Conservation (phyloP, 1,140 invertebrate species). For the Lepidotrigona ventralis region DNA sequence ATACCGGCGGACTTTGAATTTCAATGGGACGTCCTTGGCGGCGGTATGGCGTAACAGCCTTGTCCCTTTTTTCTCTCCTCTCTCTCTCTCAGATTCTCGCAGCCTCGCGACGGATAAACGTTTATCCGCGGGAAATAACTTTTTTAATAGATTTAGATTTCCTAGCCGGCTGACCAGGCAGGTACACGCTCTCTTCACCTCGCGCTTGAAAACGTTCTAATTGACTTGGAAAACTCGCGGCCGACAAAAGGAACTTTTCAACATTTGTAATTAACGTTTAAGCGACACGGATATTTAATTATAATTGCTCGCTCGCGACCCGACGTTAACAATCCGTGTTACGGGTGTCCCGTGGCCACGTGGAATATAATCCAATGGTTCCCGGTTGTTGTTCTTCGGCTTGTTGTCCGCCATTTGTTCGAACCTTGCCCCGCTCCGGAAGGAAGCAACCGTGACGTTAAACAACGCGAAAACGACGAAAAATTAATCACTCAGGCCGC, state of each 20-base stretch:
- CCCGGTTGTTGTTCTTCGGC: neutral
- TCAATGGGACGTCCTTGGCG: conserved; percentile 12
- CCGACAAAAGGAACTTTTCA: conserved; percentile 20
- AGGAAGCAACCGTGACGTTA: too few relatives aligned
- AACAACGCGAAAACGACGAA: neutral
- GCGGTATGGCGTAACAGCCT: neutral
- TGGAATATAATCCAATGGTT: conserved; percentile 7
- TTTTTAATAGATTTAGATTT: conserved; percentile 47
- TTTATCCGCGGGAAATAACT: conserved; percentile 49
- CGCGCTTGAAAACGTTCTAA: conserved; percentile 31
- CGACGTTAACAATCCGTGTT: neutral
- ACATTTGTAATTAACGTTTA: conserved; percentile 34
- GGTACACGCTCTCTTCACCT: neutral
- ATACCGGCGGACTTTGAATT: conserved; percentile 37
- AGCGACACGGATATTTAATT: conserved; percentile 31
- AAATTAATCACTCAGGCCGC: conserved; percentile 39
- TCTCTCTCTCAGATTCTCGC: accelerated
- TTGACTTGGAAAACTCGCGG: conserved; percentile 21
- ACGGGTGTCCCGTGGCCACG: neutral
- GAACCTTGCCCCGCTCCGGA: too few relatives aligned
- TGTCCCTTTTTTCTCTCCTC: neutral
- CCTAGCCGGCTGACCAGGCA: neutral
- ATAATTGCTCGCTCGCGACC: conserved; percentile 1
- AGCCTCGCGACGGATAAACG: conserved; percentile 21
- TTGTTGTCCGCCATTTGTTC: too few relatives aligned